A percentile compares a stretch with the other conserved stretches of the same genome.
Evolutionary conservation across 1,140 invertebrate species (phyloP).

Genomic region (Polypedilum pembai): DNA sequence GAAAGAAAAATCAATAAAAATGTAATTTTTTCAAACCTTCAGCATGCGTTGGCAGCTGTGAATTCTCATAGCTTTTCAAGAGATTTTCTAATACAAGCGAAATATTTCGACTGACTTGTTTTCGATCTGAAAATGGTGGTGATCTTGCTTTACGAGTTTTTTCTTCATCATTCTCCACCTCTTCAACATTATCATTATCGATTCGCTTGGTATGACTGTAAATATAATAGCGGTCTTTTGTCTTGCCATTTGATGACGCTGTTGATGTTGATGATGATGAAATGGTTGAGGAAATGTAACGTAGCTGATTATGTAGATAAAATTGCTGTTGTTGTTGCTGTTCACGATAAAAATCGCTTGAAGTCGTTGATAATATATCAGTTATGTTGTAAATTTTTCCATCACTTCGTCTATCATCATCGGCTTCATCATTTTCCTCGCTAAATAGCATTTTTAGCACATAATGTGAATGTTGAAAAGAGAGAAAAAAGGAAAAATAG

Average conservation of each 20-base stretch:
- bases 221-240: constrained; percentile 18
- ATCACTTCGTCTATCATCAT: background rate
- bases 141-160: constrained; percentile 1
- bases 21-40: constrained; percentile 51
- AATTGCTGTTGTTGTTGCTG: background rate
- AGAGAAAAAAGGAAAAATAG: background rate
- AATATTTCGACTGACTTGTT: constrained; percentile 62
- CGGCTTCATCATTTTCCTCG: background rate
- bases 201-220: background rate
- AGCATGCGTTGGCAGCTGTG: constrained; percentile 74
- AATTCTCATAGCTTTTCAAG: constrained; percentile 83
- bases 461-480: background rate
- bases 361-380: constrained; percentile 14
- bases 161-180: background rate
- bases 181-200: background rate
- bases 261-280: background rate
- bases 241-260: background rate
- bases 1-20: background rate
- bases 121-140: background rate
- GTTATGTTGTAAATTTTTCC: constrained; percentile 21
- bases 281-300: background rate
- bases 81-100: constrained; percentile 76
- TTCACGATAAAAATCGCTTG: background rate
- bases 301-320: background rate
- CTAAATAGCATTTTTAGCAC: background rate